Base-by-base conservation (phyloP, 2,797 vertebrate species). In the Cephalopachus bancanus region DNA sequence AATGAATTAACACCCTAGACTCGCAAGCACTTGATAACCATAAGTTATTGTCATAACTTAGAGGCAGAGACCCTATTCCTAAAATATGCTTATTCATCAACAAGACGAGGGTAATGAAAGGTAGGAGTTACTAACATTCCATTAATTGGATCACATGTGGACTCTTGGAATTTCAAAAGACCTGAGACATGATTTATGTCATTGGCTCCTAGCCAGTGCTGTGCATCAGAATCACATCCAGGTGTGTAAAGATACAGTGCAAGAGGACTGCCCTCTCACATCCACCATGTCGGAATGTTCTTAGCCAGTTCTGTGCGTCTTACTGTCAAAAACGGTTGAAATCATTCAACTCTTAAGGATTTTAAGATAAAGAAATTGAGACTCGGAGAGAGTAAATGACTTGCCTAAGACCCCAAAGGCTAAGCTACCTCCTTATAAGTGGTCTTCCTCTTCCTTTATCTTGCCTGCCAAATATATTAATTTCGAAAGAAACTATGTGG, bases 51-150 rank as follows among this genome's bases (percentile, higher is more conserved):
- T 96, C 60, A 84, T 94, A 88, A 97, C 92, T 93, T 93, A 96
- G 79, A 96, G 37, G 17, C 26, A 57, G 37, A 12, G 60, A 83
- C 19, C 72, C n/a, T 55, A 20, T 81, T 96, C 30, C n/a, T 95
- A 95, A 97, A 96, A 94, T 95, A 92, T 49, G 71, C 62, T 96
- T 97, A 84, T 65, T 91, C 75, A 94, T 92, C 94, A 92, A 93
- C 17, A 95, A 92, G 51, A 91, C 69, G 24, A 92, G n/a, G 89
- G n/a, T 92, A 57, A 90, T 81, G 71, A 96, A 93, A 97, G 6
- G 33, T 59, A 69, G 67, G 30, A 76, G 60, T 62, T 91, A 88
- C 83, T 91, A 78, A 83, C 80, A 85, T 95, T 93, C 74, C 84
- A 91, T 72, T 90, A 44, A 92, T 78, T 96, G 59, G 64, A 89